Percentiles rank a stretch among this genome's conserved stretches.
These are phyloP conservation scores for Thermophis baileyi DNA, from an alignment of 2,113 vertebrate species.

Conservation along the genomic window DNA sequence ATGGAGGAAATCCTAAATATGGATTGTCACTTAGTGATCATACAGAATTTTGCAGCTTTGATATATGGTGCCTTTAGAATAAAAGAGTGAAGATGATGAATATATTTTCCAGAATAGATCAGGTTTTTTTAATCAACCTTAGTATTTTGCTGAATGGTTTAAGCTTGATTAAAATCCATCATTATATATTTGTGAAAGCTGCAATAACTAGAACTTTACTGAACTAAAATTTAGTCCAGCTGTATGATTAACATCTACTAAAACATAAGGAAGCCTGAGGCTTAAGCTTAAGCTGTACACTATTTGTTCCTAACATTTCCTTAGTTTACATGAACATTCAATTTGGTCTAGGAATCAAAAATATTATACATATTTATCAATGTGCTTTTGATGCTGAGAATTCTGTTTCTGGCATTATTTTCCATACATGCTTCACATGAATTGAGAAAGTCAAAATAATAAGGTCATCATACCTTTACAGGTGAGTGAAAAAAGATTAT, in stretches of 20 bases:
- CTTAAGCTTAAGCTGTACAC: background rate
- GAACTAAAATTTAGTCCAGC: constrained; percentile 64
- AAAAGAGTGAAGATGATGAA: constrained; percentile 46
- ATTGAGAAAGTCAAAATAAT: background rate
- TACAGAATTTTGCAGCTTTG: background rate
- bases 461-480: background rate
- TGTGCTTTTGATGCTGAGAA: background rate
- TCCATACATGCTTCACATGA: background rate
- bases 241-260: constrained; percentile 21
- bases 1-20: background rate
- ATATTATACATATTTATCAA: background rate
- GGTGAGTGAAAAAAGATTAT: too few relatives aligned
- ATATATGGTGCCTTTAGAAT: background rate
- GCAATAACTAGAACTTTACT: constrained; percentile 75
- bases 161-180: constrained; percentile 73
- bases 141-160: constrained; percentile 68
- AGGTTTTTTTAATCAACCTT: too few relatives aligned
- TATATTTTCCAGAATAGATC: constrained; percentile 57
- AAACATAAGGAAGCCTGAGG: constrained; percentile 43
- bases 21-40: too few relatives aligned
- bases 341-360: background rate
- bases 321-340: too few relatives aligned
- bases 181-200: constrained; percentile 65
- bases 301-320: background rate
- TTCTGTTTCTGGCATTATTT: background rate